Evolutionary conservation across 2,113 vertebrate species (phyloP), one percentile per base, ranked within the genome.

Genomic region (Pogona vitticeps): DNA sequence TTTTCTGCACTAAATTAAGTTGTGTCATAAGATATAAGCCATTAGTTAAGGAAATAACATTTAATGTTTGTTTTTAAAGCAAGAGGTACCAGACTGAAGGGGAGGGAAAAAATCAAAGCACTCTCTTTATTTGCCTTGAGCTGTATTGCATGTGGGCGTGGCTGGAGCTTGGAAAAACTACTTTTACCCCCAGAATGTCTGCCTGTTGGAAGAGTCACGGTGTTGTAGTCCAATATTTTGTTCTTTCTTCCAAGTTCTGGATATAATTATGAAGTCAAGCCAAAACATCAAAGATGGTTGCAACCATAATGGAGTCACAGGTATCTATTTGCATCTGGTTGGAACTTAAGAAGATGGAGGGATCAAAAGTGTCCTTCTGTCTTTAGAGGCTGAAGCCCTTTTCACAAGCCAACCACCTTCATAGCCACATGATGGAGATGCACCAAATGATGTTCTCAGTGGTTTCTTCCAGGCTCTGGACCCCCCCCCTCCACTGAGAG

Each of bases 1-100:
- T 91, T 80, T 88, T 71, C 76, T 90, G 84, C 78, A 91, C 58
- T 94, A 91, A 92, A 92, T 92, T 94, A 92, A 93, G 93, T 92
- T 90, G 90, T 93, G 90, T 77, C 91, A 91, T 91, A 91, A 91
- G 92, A 94, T 85, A 92, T 86, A 91, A 85, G 79, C 67, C 89
- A 92, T 92, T 92, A 92, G 90, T 92, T 91, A 93, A 94, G 89
- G 79, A 84, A 88, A 84, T 72, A 90, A 92, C 0, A 1, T 75
- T 36, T 85, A 91, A 89, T 88, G 84, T 80, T 7, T 9, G 0
- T 17, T 84, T 81, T 90, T 79, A 3, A 87, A 93, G 46, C 59
- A 80, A 91, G 84, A 56, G 58, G 20, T 65, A 86, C 67, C 52
- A 86, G 46, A 67, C 56, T 88, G 42, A 90, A 4, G 72, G 76